Conservation (phyloP, 2,888 invertebrate genomes). For the Tipula vernalis region DNA sequence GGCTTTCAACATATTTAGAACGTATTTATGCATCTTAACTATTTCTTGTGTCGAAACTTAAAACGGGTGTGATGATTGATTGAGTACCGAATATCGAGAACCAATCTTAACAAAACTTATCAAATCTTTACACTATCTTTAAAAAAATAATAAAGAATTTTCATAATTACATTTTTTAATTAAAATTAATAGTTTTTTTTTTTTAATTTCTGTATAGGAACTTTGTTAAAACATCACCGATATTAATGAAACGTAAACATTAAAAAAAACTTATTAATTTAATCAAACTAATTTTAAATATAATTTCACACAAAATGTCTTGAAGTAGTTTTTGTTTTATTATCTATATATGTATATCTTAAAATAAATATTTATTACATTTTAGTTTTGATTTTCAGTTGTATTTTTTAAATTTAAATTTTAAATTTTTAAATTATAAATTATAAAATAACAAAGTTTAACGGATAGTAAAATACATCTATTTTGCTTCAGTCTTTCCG, state of each 20-base stretch:
- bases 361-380: constrained; percentile 5
- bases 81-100: neutral
- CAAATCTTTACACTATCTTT: neutral
- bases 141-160: neutral
- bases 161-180: neutral
- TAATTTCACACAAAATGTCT: neutral
- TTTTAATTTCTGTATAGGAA: constrained; percentile 19
- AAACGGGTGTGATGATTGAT: neutral
- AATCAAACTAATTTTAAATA: neutral
- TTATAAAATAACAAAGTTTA: constrained; percentile 27
- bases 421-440: neutral
- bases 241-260: neutral
- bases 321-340: neutral
- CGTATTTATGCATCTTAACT: neutral
- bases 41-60: neutral
- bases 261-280: neutral
- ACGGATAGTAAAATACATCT: constrained; percentile 35
- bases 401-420: neutral
- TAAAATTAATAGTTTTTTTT: constrained; percentile 12
- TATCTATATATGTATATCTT: neutral
- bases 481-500: constrained; percentile 42
- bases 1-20: neutral
- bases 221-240: constrained; percentile 23
- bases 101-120: neutral
- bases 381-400: constrained; percentile 8